Evolutionary conservation across 2,113 vertebrate genomes (phyloP).

Genomic region (Halcyon malimbica): DNA sequence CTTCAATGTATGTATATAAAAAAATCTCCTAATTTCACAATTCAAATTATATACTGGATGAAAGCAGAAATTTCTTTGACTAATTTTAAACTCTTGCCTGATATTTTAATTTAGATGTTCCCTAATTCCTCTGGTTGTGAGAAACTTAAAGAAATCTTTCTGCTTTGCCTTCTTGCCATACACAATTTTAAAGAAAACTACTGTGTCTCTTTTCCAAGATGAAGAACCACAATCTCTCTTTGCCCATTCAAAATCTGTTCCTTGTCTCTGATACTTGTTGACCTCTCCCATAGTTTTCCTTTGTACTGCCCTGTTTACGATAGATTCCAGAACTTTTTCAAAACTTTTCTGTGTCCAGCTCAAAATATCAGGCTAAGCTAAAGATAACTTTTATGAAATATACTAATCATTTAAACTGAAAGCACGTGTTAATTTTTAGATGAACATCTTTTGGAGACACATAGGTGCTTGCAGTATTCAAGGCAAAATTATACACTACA

Average conservation of each 20-base stretch:
- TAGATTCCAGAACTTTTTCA: not conserved
- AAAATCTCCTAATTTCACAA: not conserved
- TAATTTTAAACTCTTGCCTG: not conserved
- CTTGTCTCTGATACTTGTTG: not conserved
- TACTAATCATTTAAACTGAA: not conserved
- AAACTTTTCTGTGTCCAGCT: not conserved
- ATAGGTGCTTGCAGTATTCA: not conserved
- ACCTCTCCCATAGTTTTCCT: not conserved
- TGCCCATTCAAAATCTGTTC: not conserved
- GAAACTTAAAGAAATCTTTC: not conserved
- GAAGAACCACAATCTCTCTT: not conserved
- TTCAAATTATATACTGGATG: not conserved
- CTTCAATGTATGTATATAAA: not conserved
- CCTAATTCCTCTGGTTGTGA: not conserved
- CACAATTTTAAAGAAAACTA: not conserved
- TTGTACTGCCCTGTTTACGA: not conserved
- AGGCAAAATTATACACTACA: not conserved
- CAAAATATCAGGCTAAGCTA: not conserved
- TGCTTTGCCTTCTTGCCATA: not conserved
- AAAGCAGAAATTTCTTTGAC: not conserved
- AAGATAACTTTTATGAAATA: not conserved
- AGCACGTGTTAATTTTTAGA: not conserved
- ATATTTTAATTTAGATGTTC: not conserved
- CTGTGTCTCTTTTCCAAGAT: not conserved
- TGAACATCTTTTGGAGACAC: not conserved